Percentiles rank a stretch among this genome's conserved stretches.
Evolutionary conservation across 1,140 invertebrate species (phyloP).

Genomic region (Drosophila micromelanica): DNA sequence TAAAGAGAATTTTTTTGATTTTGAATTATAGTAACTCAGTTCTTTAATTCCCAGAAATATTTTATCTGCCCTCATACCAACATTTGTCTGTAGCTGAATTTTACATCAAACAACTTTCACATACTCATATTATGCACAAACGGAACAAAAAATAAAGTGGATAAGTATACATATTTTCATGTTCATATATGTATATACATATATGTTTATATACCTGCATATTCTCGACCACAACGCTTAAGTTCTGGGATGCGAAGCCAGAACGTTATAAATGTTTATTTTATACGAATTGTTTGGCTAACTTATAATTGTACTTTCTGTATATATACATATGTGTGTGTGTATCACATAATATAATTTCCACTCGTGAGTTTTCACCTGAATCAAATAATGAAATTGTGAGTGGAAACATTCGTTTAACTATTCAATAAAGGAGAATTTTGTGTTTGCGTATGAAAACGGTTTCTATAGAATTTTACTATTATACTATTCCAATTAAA

Average conservation of each 20-base stretch:
- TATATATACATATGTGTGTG: no score
- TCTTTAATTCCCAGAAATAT: no score
- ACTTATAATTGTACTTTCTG: slow-evolving; percentile 27
- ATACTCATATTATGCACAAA: background rate
- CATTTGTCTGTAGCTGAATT: background rate
- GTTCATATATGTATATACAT: background rate
- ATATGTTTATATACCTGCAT: slow-evolving; percentile 16
- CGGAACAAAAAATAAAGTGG: background rate
- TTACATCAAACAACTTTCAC: background rate
- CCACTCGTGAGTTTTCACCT: slow-evolving; percentile 14
- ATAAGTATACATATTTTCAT: slow-evolving; percentile 2
- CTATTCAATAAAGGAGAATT: no score
- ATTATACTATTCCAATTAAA: no score
- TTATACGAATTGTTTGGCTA: slow-evolving; percentile 47
- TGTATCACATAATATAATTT: slow-evolving; percentile 3
- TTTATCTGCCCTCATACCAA: no score
- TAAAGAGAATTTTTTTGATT: no score
- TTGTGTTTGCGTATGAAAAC: no score
- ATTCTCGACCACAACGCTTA: slow-evolving; percentile 33
- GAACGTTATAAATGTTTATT: slow-evolving; percentile 36
- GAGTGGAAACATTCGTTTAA: no score
- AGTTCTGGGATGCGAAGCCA: slow-evolving; percentile 32
- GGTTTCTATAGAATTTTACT: no score
- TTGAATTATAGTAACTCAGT: no score
- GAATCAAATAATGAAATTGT: slow-evolving; percentile 16